Base-by-base conservation (phyloP, 1,140 invertebrate species). In the Leptopilina boulardi region DNA sequence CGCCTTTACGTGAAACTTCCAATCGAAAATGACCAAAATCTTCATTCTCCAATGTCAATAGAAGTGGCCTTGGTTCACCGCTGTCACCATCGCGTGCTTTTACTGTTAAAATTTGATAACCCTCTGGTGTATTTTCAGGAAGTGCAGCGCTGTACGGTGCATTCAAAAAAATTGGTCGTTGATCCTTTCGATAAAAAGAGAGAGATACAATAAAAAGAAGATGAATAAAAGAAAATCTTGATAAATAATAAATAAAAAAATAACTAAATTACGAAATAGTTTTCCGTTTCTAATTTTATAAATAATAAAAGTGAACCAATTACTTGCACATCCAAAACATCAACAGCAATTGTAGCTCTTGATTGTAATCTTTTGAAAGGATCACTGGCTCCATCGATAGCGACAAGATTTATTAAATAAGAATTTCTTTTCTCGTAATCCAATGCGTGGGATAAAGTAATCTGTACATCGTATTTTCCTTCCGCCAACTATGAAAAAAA, bases 111-210 rank as follows among this genome's bases (percentile, higher is more conserved):
- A 96, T 93, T 41, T 91, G 92, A 1, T 92, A 90, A 18, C 92
- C 92, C 15, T 91, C 90, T 4, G 92, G 89, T 0, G 94, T 95
- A 81, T 95, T 96, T 86, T 97, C 96, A 1, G 94, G 90, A 11
- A 97, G 91, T 0, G 94, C 94, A 2, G 94, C 94, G 0, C 95
- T 96, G 82, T 95, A 96, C 0, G 96, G 96, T 1, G 94, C 94
- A 83, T 96, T 95, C 0, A 95, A 84, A 82, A 97, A 97, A 1
- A 93, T 91, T 0, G 96, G 96, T 19, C 95, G 94, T 84, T 96
- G 95, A 87, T 97, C 96, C 86, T 95, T 56, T 26, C 73, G 71
- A 41, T 70, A 23, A 79, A n/a, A 11, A 44, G 3, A 23, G 34
- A n/a, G 8, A 3, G 34, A 13, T n/a, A n/a, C n/a, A n/a, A n/a